These are phyloP conservation scores for Marcusenius ussheri DNA, from an alignment of 2,113 vertebrate genomes.

Conservation along the genomic window DNA sequence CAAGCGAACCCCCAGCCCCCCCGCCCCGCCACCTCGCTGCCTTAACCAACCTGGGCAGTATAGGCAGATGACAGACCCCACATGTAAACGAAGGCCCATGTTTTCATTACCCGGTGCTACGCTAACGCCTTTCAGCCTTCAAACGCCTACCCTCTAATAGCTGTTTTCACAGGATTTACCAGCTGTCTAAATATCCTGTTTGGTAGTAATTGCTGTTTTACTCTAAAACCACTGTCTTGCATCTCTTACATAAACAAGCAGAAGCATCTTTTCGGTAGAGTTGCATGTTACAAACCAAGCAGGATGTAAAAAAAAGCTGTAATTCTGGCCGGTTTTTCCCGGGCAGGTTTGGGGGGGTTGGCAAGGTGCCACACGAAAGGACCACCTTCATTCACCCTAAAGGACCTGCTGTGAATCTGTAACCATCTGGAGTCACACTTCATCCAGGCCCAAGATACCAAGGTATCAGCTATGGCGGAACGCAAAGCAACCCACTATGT, in stretches of 20 bases:
- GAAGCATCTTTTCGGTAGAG: background rate
- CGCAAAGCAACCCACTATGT: background rate
- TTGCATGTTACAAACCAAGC: background rate
- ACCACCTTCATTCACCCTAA: background rate
- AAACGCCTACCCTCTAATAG: background rate
- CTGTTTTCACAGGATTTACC: slow-evolving; percentile 1
- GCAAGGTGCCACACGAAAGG: background rate
- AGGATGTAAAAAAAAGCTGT: background rate
- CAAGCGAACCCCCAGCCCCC: background rate
- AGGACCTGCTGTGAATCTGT: background rate
- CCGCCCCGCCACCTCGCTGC: background rate
- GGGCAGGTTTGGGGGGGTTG: background rate
- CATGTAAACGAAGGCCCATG: background rate
- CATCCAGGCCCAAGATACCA: background rate
- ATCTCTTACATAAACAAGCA: background rate
- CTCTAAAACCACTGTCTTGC: background rate
- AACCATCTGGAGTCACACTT: background rate
- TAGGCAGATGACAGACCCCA: background rate
- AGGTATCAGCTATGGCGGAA: background rate
- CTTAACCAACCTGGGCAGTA: background rate
- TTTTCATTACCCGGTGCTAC: background rate
- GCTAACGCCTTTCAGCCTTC: background rate
- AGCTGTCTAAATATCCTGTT: slow-evolving; percentile 2
- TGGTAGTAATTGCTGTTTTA: slow-evolving; percentile 10
- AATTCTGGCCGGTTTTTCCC: background rate